These are phyloP conservation scores for Porites cylindrica DNA, from an alignment of 92 coral and sea anemone species.

Conservation along the genomic window DNA sequence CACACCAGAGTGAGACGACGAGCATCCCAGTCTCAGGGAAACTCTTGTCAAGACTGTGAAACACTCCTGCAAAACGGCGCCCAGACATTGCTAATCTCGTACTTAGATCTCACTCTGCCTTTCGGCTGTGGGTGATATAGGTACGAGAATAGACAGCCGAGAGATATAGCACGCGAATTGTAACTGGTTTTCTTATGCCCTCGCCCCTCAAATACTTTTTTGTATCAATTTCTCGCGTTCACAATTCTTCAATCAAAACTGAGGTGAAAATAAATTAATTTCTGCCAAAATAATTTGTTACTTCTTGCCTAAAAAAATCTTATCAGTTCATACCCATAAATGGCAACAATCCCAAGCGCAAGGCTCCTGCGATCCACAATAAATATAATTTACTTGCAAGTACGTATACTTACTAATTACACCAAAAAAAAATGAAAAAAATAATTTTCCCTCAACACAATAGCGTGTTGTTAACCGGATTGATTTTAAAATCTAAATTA, in stretches of 20 bases:
- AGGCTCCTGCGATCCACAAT: background rate
- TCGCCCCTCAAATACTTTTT: too few species aligned
- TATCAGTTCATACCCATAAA: background rate
- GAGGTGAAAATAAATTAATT: background rate
- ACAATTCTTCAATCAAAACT: background rate
- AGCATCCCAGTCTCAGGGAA: too few species aligned
- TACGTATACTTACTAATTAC: background rate
- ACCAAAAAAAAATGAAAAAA: background rate
- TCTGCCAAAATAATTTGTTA: background rate
- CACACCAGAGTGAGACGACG: too few species aligned
- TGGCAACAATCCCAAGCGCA: background rate
- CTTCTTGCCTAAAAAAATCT: background rate
- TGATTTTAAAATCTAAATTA: background rate
- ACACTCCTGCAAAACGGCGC: too few species aligned
- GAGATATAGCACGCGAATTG: too few species aligned
- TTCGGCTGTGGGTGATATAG: too few species aligned
- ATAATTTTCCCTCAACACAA: background rate
- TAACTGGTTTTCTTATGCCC: too few species aligned
- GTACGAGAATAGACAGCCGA: too few species aligned
- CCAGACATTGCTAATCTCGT: too few species aligned
- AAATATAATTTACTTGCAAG: conserved; percentile 4
- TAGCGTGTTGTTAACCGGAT: background rate
- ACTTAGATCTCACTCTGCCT: too few species aligned
- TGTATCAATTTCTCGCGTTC: too few species aligned
- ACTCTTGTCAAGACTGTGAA: too few species aligned